Evolutionary conservation across 2,113 vertebrate genomes (phyloP), one percentile per base, ranked within the genome.

Genomic region (Apteryx mantelli): DNA sequence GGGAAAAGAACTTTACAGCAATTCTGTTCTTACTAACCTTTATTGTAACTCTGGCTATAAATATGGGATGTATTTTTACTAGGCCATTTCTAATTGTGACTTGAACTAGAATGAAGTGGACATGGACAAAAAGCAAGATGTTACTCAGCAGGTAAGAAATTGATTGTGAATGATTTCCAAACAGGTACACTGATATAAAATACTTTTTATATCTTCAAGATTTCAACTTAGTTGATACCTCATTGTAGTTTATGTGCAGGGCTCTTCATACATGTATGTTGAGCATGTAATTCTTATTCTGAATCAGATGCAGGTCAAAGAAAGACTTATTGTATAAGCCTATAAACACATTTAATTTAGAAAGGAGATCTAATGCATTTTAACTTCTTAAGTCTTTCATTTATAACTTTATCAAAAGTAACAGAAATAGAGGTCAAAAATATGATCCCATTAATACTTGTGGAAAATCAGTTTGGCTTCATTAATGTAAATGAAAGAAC

Each of bases 21-120:
- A 93, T 94, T 94, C 93, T 92, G 32, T 89, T 93, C 96, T 89
- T 95, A 70, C 58, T 82, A 36, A 82, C 82, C 66, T 95, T 95
- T 95, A 86, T 97, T 98, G 88, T 92, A 82, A 26, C 65, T 88
- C 11, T 44, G 55, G 56, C 97, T 98, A 98, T 98, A 98, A 98
- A 98, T 98, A 97, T 3, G 9, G 92, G 74, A 55, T 56, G 44
- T 69, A 50, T 74, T 96, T 85, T 96, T 89, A 81, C 44, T 66
- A 55, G 60, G 32, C 65, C 89, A 44, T 92, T 88, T 91, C 89
- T 90, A 76, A 94, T 95, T 91, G 84, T 92, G 80, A 95, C 96
- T 93, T 97, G 88, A 97, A 77, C 78, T 92, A 97, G 94, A 97
- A 95, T 97, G 95, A 89, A 87, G 90, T 86, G 91, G 93, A 89